Evolutionary conservation across 2,797 vertebrate genomes (phyloP).

Genomic region (Sebastes steindachneri): DNA sequence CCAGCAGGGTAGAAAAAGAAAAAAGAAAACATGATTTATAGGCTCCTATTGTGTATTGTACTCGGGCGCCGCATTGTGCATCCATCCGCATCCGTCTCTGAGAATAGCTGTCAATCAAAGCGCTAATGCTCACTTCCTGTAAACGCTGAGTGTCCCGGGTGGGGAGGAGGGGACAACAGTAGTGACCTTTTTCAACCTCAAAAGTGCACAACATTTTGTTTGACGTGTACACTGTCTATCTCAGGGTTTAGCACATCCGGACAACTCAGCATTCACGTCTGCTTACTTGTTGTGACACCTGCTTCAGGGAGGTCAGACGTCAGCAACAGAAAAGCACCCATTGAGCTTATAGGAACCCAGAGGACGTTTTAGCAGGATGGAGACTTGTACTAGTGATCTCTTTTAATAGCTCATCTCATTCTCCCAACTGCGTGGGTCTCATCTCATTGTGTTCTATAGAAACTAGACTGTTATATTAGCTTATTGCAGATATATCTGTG

Average conservation of each 20-base stretch:
- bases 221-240: background rate
- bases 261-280: background rate
- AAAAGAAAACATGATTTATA: background rate
- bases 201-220: background rate
- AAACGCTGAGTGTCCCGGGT: background rate
- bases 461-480: background rate
- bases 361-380: background rate
- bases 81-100: slow-evolving; percentile 18
- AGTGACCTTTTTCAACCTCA: slow-evolving; percentile 12
- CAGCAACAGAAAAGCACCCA: background rate
- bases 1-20: background rate
- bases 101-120: slow-evolving; percentile 34
- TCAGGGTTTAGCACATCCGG: background rate
- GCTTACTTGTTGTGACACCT: background rate
- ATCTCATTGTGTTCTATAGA: background rate
- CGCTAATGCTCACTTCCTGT: slow-evolving; percentile 27
- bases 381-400: background rate
- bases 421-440: background rate
- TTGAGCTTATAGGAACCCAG: background rate
- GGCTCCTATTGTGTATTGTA: slow-evolving; percentile 7
- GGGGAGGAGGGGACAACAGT: background rate
- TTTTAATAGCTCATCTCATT: background rate
- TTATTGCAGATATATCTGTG: background rate
- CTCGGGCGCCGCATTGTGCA: background rate
- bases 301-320: background rate